Conservation (phyloP, 2,113 vertebrate genomes). For the Aviceda subcristata region DNA sequence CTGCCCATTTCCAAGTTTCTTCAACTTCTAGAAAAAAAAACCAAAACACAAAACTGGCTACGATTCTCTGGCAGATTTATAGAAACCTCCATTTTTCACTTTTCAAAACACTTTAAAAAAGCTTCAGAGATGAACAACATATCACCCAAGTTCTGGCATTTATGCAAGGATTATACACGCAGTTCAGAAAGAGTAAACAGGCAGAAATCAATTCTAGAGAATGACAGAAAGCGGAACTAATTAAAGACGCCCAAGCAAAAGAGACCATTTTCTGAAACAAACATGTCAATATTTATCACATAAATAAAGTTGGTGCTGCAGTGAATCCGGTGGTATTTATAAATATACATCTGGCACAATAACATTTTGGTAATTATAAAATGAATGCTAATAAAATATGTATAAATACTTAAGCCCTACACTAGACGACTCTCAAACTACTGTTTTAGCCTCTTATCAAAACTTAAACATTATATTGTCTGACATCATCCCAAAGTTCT, state of each 20-base stretch:
- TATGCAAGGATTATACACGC: not conserved
- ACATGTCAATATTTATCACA: not conserved
- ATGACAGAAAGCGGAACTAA: conserved; percentile 37
- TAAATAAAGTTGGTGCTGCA: not conserved
- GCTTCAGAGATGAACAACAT: not conserved
- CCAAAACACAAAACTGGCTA: not conserved
- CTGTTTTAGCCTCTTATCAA: not conserved
- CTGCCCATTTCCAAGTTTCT: conserved; percentile 29
- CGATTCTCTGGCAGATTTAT: conserved; percentile 25
- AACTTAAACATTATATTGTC: not conserved
- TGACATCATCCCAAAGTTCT: not conserved
- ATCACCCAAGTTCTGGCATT: not conserved
- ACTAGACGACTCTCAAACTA: not conserved
- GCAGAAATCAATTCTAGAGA: not conserved
- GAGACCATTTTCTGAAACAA: not conserved
- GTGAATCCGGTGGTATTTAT: not conserved
- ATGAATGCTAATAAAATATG: not conserved
- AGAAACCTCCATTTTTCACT: conserved; percentile 41
- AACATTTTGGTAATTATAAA: not conserved
- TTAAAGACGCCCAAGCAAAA: not conserved
- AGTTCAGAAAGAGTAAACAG: not conserved
- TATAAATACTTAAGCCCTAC: conserved; percentile 6
- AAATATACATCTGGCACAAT: not conserved
- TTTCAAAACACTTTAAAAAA: conserved; percentile 13
- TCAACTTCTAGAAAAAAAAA: not conserved